Evolutionary conservation across 2,888 invertebrate genomes (phyloP).

Genomic region (Ennomos erosarius): DNA sequence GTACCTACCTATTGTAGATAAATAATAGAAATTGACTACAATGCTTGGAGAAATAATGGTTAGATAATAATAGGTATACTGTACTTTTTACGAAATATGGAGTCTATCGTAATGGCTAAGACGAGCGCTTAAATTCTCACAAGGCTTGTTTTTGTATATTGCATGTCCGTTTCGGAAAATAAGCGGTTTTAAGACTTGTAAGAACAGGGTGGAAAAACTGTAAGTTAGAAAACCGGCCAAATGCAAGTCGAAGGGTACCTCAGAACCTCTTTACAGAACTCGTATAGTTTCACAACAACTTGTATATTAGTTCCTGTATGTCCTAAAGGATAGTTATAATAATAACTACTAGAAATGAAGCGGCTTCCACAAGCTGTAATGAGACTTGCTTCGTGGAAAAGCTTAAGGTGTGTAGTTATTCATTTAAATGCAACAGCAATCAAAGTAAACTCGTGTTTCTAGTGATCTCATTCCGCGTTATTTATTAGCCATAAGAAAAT

Average conservation of each 20-base stretch:
- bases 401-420: slow-evolving; percentile 11
- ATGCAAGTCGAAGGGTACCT: too few species aligned
- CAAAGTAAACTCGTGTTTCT: slow-evolving; percentile 8
- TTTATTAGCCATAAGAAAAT: neutral
- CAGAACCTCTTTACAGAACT: too few species aligned
- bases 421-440: slow-evolving; percentile 25
- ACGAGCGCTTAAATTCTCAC: too few species aligned
- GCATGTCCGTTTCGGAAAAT: too few species aligned
- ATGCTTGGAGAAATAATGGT: slow-evolving; percentile 7
- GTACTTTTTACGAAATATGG: slow-evolving; percentile 3
- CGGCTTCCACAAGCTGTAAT: slow-evolving; percentile 17
- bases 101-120: too few species aligned
- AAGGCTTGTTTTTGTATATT: too few species aligned
- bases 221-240: too few species aligned
- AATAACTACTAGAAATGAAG: neutral
- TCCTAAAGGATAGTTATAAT: neutral
- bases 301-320: neutral
- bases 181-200: too few species aligned
- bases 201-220: too few species aligned
- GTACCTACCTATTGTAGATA: neutral
- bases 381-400: slow-evolving; percentile 32
- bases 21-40: slow-evolving; percentile 17
- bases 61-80: too few species aligned
- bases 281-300: too few species aligned
- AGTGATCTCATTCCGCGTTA: slow-evolving; percentile 4